A percentile compares a stretch with the other conserved stretches of the same genome.
Evolutionary conservation across 2,888 invertebrate genomes (phyloP).

Genomic region (Resseliella maxima): DNA sequence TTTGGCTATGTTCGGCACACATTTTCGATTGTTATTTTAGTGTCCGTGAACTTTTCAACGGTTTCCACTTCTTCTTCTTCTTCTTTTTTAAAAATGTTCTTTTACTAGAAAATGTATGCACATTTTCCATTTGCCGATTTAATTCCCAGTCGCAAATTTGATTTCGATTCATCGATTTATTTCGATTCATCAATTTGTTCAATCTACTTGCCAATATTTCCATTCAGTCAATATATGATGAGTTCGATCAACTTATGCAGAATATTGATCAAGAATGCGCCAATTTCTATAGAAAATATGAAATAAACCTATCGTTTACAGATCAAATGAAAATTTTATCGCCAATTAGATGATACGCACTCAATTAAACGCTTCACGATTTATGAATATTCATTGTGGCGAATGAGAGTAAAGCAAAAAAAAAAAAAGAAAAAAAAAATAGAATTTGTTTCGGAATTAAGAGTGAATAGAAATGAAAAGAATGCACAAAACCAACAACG

Average conservation of each 20-base stretch:
- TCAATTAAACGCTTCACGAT: slow-evolving; percentile 49
- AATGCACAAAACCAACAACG: not conserved
- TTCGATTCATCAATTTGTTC: no score
- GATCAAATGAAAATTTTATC: slow-evolving; percentile 49
- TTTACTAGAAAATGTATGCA: no score
- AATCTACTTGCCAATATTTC: no score
- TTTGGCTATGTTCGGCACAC: not conserved
- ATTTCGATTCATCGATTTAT: no score
- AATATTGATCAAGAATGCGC: not conserved
- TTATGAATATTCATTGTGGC: slow-evolving; percentile 25
- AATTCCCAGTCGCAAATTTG: no score
- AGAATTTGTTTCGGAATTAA: not conserved
- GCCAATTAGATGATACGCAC: slow-evolving; percentile 37
- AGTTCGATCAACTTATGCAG: no score
- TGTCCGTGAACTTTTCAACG: not conserved
- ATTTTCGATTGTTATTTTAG: not conserved
- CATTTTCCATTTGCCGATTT: no score
- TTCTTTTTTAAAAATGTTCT: not conserved
- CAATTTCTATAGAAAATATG: not conserved
- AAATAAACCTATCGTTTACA: not conserved
- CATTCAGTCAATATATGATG: no score
- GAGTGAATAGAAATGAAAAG: not conserved
- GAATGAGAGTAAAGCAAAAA: slow-evolving; percentile 39
- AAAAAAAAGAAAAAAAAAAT: not conserved
- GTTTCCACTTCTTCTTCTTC: not conserved